These are phyloP conservation scores for Caenorhabditis macrosperma DNA, from an alignment of 2,888 invertebrate genomes.

Conservation along the genomic window DNA sequence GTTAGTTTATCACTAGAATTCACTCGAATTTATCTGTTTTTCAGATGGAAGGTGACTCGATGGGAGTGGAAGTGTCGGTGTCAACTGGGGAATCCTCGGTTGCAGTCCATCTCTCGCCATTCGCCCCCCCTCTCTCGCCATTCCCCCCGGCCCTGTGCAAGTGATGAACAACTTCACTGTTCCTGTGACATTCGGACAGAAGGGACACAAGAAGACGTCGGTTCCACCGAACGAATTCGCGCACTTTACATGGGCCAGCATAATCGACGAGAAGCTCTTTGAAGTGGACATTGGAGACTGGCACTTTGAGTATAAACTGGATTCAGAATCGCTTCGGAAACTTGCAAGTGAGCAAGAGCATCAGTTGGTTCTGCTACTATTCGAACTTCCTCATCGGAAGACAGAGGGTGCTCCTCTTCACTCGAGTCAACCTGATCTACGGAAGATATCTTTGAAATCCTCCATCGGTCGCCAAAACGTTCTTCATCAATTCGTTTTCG, in stretches of 20 bases:
- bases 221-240: slow-evolving; percentile 63
- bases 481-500: no score
- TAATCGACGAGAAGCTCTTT: no score
- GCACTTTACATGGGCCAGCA: slow-evolving; percentile 71
- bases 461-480: no score
- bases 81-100: slow-evolving; percentile 92
- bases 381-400: slow-evolving; percentile 94
- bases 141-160: no score
- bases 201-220: slow-evolving; percentile 60
- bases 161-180: no score
- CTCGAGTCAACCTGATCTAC: no score
- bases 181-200: slow-evolving; percentile 67
- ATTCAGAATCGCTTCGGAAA: no score
- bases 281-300: no score
- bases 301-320: no score
- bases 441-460: no score
- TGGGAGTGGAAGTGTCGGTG: slow-evolving; percentile 85
- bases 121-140: no score
- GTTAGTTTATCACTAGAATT: no score
- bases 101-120: slow-evolving; percentile 90
- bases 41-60: slow-evolving; percentile 63
- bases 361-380: slow-evolving; percentile 83
- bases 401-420: slow-evolving; percentile 90
- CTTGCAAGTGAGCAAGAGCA: slow-evolving; percentile 47
- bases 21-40: not conserved